These are phyloP conservation scores for Nomada ferruginata DNA, from an alignment of 2,888 invertebrate species.

Conservation along the genomic window DNA sequence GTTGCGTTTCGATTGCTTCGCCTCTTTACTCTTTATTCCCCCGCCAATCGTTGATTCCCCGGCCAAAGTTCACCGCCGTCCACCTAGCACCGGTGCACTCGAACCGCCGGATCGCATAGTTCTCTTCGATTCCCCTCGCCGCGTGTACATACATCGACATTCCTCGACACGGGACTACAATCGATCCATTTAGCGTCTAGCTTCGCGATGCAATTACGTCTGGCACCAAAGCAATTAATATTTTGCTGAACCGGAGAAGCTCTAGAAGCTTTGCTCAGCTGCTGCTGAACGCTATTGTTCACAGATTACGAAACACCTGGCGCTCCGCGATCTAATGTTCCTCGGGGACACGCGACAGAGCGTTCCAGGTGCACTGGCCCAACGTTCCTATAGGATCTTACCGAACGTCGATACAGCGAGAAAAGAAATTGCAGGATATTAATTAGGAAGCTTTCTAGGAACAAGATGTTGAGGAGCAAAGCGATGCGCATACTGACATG, in stretches of 20 bases:
- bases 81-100: not conserved
- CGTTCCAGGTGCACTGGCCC: too few species aligned
- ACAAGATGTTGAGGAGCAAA: too few species aligned
- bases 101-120: constrained; percentile 17
- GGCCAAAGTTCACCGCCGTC: constrained; percentile 54
- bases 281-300: too few species aligned
- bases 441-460: too few species aligned
- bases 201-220: constrained; percentile 30
- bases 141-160: constrained; percentile 37
- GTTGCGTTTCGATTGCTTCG: constrained; percentile 53
- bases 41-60: constrained; percentile 18
- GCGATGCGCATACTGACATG: too few species aligned
- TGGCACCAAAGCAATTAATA: constrained; percentile 25
- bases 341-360: too few species aligned
- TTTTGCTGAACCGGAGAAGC: not conserved
- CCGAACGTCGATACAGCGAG: not conserved
- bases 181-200: constrained; percentile 24
- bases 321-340: too few species aligned
- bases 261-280: too few species aligned
- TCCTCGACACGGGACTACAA: constrained; percentile 22
- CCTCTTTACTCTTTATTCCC: constrained; percentile 44
- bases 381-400: too few species aligned
- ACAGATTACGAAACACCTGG: too few species aligned
- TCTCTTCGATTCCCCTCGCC: constrained; percentile 37
- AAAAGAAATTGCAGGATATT: not conserved